These are phyloP conservation scores for Canis aureus DNA, from an alignment of 2,113 vertebrate genomes.

Conservation along the genomic window DNA sequence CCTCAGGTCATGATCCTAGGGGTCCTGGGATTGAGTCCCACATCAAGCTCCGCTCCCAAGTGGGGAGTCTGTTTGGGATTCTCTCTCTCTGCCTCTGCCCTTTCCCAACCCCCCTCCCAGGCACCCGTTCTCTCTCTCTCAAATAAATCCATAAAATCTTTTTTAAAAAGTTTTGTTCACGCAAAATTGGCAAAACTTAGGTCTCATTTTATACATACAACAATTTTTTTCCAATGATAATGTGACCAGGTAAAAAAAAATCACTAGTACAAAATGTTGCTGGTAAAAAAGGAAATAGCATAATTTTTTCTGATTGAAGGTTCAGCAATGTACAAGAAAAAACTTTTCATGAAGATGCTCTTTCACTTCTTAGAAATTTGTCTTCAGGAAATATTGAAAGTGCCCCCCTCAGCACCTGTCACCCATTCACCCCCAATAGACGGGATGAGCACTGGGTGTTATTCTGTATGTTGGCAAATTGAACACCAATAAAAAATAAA, in stretches of 20 bases:
- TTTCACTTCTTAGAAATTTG: constrained; percentile 27
- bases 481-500: too few species aligned
- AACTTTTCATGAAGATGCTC: background rate
- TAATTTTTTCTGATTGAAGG: background rate
- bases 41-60: background rate
- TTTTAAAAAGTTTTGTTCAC: background rate
- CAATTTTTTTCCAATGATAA: background rate
- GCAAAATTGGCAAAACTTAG: background rate
- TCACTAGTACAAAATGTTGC: background rate
- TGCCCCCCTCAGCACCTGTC: too few species aligned
- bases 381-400: constrained; percentile 10
- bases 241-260: background rate
- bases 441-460: too few species aligned
- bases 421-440: too few species aligned
- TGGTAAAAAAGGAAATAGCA: background rate
- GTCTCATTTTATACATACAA: background rate
- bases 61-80: background rate
- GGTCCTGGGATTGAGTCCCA: background rate
- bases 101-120: background rate
- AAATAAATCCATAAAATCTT: background rate
- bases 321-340: background rate
- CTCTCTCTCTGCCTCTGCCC: background rate
- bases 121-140: background rate
- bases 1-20: background rate
- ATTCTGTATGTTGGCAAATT: too few species aligned